Conservation (phyloP, 2,113 vertebrate species). For the Suncus etruscus region DNA sequence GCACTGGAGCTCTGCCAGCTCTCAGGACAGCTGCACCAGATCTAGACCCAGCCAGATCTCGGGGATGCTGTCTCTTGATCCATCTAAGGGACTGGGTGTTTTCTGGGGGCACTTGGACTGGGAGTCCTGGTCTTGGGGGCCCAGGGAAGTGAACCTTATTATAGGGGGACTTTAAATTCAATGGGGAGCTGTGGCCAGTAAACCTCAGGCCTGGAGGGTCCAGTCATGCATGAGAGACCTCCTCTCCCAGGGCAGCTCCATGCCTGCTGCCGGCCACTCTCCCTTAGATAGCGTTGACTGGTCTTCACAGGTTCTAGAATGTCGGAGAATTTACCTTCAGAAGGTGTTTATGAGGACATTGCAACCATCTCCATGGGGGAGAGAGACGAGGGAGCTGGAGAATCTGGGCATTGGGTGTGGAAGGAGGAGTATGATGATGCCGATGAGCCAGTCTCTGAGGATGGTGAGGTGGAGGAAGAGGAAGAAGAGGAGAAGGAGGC, state of each 20-base stretch:
- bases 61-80: too few relatives aligned
- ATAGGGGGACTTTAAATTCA: background rate
- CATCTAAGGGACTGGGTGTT: too few relatives aligned
- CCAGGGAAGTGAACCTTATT: too few relatives aligned
- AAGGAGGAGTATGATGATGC: slow-evolving; percentile 39
- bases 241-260: background rate
- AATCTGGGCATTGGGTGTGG: background rate
- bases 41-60: too few relatives aligned
- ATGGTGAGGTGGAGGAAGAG: background rate
- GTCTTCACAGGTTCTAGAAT: slow-evolving; percentile 28
- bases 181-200: background rate
- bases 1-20: too few relatives aligned
- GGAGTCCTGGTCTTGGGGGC: background rate
- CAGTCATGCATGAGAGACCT: background rate
- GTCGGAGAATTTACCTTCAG: background rate
- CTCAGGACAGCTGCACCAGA: too few relatives aligned
- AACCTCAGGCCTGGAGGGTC: background rate
- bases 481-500: background rate
- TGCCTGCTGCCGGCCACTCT: too few relatives aligned
- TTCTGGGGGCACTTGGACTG: background rate
- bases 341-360: slow-evolving; percentile 67
- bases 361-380: background rate
- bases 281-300: background rate
- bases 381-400: background rate
- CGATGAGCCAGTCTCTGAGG: accelerated